Base-by-base conservation (phyloP, 2,888 invertebrate genomes). In the Pyrgus malvae region DNA sequence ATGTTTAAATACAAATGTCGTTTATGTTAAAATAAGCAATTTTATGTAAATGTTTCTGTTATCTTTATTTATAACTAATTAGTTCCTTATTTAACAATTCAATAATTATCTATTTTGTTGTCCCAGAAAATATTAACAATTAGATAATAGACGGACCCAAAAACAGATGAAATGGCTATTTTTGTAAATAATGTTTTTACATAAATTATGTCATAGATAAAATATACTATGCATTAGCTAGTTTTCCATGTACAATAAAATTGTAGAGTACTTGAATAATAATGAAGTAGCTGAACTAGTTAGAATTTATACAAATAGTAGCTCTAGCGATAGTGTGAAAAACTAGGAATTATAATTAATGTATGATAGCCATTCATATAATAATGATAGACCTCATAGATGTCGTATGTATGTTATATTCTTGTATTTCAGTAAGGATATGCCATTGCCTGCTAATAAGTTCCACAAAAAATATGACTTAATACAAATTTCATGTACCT, bases 221-320 rank as follows among this genome's bases (percentile, higher is more conserved):
- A 82, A 76, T 74, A 72, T 86, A 53, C 45, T 53, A 83, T 84
- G 83, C 83, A 77, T 79, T 88, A 86, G 87, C 69, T 88, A 88
- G 89, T 80, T 87, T 82, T 82, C 78, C 84, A 83, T 89, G 88
- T 89, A 90, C 86, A 88, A 86, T 87, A 79, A 84, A 86, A 87
- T 81, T 86, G 84, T 89, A 88, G 89, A 83, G 65, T 84, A 85
- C 75, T 80, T 76, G 76, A 80, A 73, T 81, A 48, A 48, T 48
- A 29, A 80, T 76, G 71, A 75, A 65, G 81, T 86, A 83, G 82
- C 73, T 67, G 70, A 72, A 70, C 67, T 86, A 88, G 81, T 77
- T 89, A 89, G 89, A 87, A 80, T 89, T 89, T 89, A 87, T 89
- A 89, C 89, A 87, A 82, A 82, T 80, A 72, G 73, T 83, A 86